Evolutionary conservation across 2,888 invertebrate genomes (phyloP), one percentile per base, ranked within the genome.

Genomic region (Aphrophora alni): DNA sequence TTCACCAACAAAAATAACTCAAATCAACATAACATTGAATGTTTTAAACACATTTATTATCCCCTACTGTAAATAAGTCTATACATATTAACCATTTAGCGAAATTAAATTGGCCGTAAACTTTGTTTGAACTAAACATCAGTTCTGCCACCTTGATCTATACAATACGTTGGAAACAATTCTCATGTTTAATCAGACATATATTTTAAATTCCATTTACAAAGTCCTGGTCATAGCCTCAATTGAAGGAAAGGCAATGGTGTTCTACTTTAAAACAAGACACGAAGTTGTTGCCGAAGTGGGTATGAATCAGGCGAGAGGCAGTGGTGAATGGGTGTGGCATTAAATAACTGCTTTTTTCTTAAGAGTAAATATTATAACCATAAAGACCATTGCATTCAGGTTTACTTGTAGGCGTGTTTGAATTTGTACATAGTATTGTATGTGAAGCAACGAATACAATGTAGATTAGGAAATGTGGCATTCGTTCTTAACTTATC

Each of bases 311-410:
- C 59, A 59, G 59, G 59, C 59, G 59, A 59, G 59, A 59, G 59
- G 59, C 59, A 59, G 59, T n/a, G n/a, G n/a, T n/a, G n/a, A n/a
- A n/a, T n/a, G n/a, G 59, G 59, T 21, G 59, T 59, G 59, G 59
- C 21, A 14, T 59, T 7, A 17, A 17, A 21, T 59, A 59, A 59
- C 59, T 59, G 59, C 59, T 59, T 21, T 12, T n/a, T n/a, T n/a
- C n/a, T n/a, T n/a, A n/a, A 14, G 21, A 21, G 59, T 44, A 44
- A 17, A 17, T 59, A 59, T 59, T 59, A 21, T 21, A 59, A 21
- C 33, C n/a, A n/a, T n/a, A n/a, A n/a, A n/a, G n/a, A n/a, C n/a
- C 33, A 33, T 33, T 59, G 44, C 44, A 44, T 44, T 21, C 21
- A 33, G 59, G 21, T n/a, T 14, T 21, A 59, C 59, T 59, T 59